Evolutionary conservation across 1,140 invertebrate species (phyloP), one percentile per base, ranked within the genome.

Genomic region (Charaxes varanes): DNA sequence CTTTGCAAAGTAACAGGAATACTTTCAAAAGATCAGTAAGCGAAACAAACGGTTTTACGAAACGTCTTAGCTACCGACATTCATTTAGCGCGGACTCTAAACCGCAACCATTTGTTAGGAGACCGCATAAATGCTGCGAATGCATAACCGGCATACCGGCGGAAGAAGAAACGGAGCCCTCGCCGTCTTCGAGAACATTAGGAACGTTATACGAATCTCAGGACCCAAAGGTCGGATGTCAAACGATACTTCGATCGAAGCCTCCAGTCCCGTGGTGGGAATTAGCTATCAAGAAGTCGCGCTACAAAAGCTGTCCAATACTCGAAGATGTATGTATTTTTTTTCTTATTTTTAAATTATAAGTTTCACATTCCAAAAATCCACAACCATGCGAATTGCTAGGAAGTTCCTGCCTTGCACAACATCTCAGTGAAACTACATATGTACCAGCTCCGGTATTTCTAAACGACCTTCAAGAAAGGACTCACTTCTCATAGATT

Each of bases 251-350:
- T 17, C 62, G 87, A 18, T 82, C 87, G 2, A 86, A 88, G 41
- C 89, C 88, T 10, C 84, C 89, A 27, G 88, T 95, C 23, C 93
- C 93, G 0, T 94, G 93, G 93, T 94, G 92, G 90, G 93, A 94
- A 76, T 70, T 94, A 30, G 93, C 93, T 10, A 93, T 93, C 6
- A 89, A 88, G 44, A 88, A 90, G 38, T 90, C 87, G 38, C 86
- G 91, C 41, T 89, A 92, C 27, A 86, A 90, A 43, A 92, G 90
- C 59, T 92, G 91, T 63, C 91, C 91, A 16, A 86, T 88, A 41
- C 80, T 90, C 31, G 87, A 85, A 62, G 82, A 90, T 87, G 88
- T 78, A 53, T 54, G 62, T 59, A 58, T 50, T 43, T 48, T 24
- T 24, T 10, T 6, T 41, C 10, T 12, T 37, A 5, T 37, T 23